Percentiles rank a stretch among this genome's conserved stretches.
Conservation (phyloP, 2,797 vertebrate species). For the Xerus rutilus region DNA sequence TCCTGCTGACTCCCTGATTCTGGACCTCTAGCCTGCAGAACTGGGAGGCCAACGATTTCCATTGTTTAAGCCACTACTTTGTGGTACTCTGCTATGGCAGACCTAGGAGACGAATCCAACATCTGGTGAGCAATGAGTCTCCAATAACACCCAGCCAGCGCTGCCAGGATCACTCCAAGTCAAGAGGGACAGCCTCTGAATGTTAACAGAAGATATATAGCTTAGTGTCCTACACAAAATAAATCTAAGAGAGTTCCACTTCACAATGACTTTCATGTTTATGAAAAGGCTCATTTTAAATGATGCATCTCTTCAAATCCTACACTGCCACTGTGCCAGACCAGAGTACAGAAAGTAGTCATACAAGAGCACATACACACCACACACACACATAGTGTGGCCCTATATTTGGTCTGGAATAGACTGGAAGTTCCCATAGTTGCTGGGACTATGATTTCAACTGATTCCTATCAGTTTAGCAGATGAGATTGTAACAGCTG, state of each 20-base stretch:
- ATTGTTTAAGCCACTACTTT: background rate
- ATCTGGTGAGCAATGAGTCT: background rate
- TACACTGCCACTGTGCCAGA: background rate
- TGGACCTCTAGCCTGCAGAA: background rate
- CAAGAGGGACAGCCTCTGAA: background rate
- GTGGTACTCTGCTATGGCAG: background rate
- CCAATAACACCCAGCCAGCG: background rate
- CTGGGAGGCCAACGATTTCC: background rate
- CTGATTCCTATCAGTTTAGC: slow-evolving; percentile 65
- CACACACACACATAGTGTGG: background rate
- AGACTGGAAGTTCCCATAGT: slow-evolving; percentile 34
- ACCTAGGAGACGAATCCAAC: background rate
- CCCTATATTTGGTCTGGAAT: slow-evolving; percentile 44
- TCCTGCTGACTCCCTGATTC: background rate
- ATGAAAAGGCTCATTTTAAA: slow-evolving; percentile 49
- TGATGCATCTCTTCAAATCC: slow-evolving; percentile 17
- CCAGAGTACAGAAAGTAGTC: background rate
- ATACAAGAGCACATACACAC: background rate
- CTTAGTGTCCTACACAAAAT: background rate
- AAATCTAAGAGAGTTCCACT: slow-evolving; percentile 25
- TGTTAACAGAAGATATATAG: background rate
- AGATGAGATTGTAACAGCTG: slow-evolving; percentile 75
- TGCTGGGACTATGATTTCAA: slow-evolving; percentile 50
- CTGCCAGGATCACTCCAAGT: background rate
- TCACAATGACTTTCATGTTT: slow-evolving; percentile 12